These are phyloP conservation scores for Psylliodes chrysocephalus DNA, from an alignment of 2,888 invertebrate genomes.

Conservation along the genomic window DNA sequence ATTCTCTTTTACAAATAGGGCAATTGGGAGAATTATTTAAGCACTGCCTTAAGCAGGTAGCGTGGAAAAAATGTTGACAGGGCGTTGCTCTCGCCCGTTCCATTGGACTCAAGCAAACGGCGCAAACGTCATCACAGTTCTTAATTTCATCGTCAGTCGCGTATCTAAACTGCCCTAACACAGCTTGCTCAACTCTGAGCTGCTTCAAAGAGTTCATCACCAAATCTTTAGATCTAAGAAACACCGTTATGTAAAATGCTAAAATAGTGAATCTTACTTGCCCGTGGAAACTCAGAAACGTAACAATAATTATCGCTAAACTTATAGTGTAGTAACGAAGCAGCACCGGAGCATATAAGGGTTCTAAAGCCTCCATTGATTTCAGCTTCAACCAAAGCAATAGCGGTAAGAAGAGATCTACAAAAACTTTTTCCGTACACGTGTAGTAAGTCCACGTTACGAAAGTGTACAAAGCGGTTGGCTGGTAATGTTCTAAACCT, in stretches of 20 bases:
- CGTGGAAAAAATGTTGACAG: slow-evolving; percentile 84
- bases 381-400: slow-evolving; percentile 71
- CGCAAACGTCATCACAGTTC: slow-evolving; percentile 80
- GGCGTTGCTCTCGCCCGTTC: slow-evolving; percentile 78
- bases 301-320: slow-evolving; percentile 68
- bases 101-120: slow-evolving; percentile 80
- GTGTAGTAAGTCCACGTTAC: slow-evolving; percentile 78
- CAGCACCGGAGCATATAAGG: slow-evolving; percentile 75
- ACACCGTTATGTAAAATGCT: slow-evolving; percentile 74
- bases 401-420: slow-evolving; percentile 72
- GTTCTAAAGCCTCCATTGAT: slow-evolving; percentile 76
- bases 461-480: slow-evolving; percentile 73
- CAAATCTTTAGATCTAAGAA: slow-evolving; percentile 73
- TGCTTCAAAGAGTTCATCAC: slow-evolving; percentile 67
- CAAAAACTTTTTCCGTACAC: slow-evolving; percentile 77
- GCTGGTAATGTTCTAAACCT: slow-evolving; percentile 78
- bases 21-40: slow-evolving; percentile 77
- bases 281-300: slow-evolving; percentile 68
- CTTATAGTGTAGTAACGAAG: slow-evolving; percentile 70
- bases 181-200: slow-evolving; percentile 70
- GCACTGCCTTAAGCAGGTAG: slow-evolving; percentile 78
- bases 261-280: slow-evolving; percentile 70
- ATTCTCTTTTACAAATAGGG: slow-evolving; percentile 79
- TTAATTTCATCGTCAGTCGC: slow-evolving; percentile 75
- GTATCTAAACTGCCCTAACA: slow-evolving; percentile 71